phyloP scores from a whole-genome alignment of 2,888 invertebrate genomes.

The Tholera decimalis region DNA sequence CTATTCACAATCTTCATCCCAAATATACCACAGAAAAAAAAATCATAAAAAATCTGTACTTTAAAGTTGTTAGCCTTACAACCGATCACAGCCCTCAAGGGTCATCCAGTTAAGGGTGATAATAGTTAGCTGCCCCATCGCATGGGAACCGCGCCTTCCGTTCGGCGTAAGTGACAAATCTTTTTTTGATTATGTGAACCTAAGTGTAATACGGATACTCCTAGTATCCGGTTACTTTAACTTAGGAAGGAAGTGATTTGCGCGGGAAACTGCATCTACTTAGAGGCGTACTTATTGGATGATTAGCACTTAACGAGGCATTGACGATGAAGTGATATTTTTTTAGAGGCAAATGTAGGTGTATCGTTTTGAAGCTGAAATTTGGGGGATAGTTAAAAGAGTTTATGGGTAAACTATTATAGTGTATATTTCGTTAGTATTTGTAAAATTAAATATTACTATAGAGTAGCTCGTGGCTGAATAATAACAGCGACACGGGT shows the following conservation, averaged over 20 bases:
- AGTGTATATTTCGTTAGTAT: no score
- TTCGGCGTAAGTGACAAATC: conserved; percentile 86
- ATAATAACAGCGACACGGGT: no score
- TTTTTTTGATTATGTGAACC: conserved; percentile 90
- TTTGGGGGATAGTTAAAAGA: neutral
- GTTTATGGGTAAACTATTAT: neutral
- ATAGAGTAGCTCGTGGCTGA: neutral
- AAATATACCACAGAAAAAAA: neutral
- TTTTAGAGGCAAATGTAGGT: neutral
- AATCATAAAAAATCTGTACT: neutral
- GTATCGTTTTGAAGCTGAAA: neutral
- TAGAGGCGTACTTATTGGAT: conserved; percentile 34
- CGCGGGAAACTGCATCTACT: conserved; percentile 50
- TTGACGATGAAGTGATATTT: conserved; percentile 2
- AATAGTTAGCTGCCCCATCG: conserved; percentile 83
- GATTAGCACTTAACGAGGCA: conserved; percentile 43
- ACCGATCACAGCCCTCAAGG: conserved; percentile 72
- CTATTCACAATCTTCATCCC: neutral
- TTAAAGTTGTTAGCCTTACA: conserved; percentile 18
- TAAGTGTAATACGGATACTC: conserved; percentile 73
- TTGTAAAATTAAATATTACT: neutral
- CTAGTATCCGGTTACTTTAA: conserved; percentile 66
- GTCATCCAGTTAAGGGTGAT: conserved; percentile 83
- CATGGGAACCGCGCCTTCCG: conserved; percentile 86
- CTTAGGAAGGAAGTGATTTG: conserved; percentile 67